A percentile compares a stretch with the other conserved stretches of the same genome.
Evolutionary conservation across 2,113 vertebrate genomes (phyloP).

Genomic region (Rhea pennata): DNA sequence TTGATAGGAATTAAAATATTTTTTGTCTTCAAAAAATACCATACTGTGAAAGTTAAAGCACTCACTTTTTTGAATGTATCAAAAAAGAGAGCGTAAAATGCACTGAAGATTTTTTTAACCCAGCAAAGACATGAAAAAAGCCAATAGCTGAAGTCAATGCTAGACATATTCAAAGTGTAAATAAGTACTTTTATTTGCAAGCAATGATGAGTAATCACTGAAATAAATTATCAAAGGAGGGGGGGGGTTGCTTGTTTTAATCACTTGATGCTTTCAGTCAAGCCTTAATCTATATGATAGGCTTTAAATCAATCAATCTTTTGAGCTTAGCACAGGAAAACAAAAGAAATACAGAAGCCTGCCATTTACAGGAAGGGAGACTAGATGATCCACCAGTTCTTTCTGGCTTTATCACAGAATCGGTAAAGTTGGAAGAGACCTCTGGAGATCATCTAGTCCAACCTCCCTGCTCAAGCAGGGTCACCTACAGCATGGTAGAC

Average conservation of each 20-base stretch:
- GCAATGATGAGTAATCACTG: neutral
- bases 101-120: neutral
- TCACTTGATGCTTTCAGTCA: neutral
- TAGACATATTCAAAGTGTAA: neutral
- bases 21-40: neutral
- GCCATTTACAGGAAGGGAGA: neutral
- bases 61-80: neutral
- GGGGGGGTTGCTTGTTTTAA: accelerated
- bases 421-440: too few species aligned
- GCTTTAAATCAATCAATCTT: neutral
- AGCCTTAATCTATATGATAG: neutral
- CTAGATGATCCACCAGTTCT: neutral
- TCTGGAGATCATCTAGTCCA: too few species aligned
- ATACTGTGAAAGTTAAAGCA: neutral
- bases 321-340: neutral
- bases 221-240: neutral
- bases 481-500: too few species aligned
- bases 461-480: too few species aligned
- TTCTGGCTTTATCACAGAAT: neutral
- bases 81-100: neutral
- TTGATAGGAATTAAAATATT: neutral
- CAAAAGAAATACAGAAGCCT: neutral
- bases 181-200: neutral
- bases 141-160: neutral
- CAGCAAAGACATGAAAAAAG: neutral